These are phyloP conservation scores for Heterohyrax brucei DNA, from an alignment of 2,797 vertebrate genomes.

Conservation along the genomic window DNA sequence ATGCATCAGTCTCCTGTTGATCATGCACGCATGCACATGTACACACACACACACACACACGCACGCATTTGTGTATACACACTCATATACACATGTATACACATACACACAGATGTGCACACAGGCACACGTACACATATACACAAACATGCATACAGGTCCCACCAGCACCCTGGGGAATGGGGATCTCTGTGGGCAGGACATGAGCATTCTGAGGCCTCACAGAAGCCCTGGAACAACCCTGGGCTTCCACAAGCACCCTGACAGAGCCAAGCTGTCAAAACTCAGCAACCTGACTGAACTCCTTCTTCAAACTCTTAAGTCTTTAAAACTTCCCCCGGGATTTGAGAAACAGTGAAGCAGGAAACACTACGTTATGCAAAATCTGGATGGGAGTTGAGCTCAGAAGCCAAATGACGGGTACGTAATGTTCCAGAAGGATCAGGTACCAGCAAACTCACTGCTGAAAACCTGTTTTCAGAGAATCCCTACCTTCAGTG, in stretches of 20 bases:
- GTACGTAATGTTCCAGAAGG: neutral
- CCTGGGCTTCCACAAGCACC: neutral
- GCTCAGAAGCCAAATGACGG: neutral
- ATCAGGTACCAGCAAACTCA: neutral
- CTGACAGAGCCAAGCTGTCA: neutral
- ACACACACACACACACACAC: neutral
- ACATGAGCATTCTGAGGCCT: neutral
- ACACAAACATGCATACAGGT: fast-evolving
- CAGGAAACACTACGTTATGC: neutral
- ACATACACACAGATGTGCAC: neutral
- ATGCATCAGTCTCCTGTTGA: neutral
- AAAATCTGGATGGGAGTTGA: neutral
- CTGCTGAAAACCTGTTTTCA: neutral
- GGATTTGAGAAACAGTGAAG: neutral
- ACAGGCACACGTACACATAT: neutral
- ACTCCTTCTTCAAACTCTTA: neutral
- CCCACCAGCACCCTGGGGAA: neutral
- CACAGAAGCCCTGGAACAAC: neutral
- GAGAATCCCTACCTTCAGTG: neutral
- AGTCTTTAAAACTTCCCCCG: neutral
- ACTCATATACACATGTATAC: neutral
- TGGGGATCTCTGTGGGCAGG: neutral
- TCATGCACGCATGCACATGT: neutral
- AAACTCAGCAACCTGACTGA: slow-evolving; percentile 3
- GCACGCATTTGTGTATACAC: neutral